Evolutionary conservation across 30 jellyfish, hydroid and myxozoan species (phyloP).

Genomic region (Calvadosia cruxmelitensis): DNA sequence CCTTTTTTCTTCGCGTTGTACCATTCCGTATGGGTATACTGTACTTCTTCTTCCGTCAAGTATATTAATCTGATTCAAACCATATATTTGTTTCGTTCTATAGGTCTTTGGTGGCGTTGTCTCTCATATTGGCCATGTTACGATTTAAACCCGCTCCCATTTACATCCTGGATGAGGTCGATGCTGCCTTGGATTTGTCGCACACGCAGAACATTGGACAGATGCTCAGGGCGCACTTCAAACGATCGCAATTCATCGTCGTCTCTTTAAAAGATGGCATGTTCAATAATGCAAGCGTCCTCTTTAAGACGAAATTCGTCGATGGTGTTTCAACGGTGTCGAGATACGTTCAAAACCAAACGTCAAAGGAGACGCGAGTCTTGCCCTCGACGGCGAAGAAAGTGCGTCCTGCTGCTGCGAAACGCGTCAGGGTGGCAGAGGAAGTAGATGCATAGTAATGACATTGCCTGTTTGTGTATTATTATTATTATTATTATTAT

Average conservation of each 20-base stretch:
- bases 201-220: conserved; percentile 99
- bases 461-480: too few species aligned
- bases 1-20: too few species aligned
- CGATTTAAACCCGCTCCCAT: conserved; percentile 98
- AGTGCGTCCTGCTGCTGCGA: not conserved
- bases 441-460: too few species aligned
- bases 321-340: conserved; percentile 94
- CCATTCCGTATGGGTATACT: too few species aligned
- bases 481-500: too few species aligned
- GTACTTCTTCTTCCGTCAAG: too few species aligned
- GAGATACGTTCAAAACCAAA: conserved; percentile 60
- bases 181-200: conserved; percentile 98
- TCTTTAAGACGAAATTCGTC: conserved; percentile 88
- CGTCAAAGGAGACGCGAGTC: conserved; percentile 13
- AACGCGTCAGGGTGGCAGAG: not conserved
- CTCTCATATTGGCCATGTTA: conserved; percentile 87
- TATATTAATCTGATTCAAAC: too few species aligned
- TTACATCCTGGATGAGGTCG: conserved; percentile 97
- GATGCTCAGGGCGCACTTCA: conserved; percentile 89
- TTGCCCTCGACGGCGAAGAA: not conserved
- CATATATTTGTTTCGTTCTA: too few species aligned
- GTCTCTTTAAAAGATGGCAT: conserved; percentile 97
- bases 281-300: conserved; percentile 96
- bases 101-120: conserved; percentile 94
- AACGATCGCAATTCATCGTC: conserved; percentile 90